A percentile compares a stretch with the other conserved stretches of the same genome.
Conservation (phyloP, 92 coral and sea anemone species). For the Siderastrea siderea region DNA sequence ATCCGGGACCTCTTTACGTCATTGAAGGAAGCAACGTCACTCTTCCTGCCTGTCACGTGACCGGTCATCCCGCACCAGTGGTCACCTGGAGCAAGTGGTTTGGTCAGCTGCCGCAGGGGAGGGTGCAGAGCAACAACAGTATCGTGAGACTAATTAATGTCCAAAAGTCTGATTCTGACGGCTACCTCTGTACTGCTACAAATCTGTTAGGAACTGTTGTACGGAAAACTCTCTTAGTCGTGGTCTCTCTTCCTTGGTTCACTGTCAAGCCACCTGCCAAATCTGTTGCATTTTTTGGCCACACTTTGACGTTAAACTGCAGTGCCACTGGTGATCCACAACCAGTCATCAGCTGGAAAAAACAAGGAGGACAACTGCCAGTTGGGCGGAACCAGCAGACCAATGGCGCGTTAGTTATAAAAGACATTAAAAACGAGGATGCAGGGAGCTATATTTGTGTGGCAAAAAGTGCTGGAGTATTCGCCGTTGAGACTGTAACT, state of each 20-base stretch:
- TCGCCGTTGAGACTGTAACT: neutral
- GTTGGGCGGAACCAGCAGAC: neutral
- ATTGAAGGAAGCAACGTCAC: too few species aligned
- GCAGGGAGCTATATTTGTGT: neutral
- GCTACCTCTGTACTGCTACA: too few species aligned
- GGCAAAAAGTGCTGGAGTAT: neutral
- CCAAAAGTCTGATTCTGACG: too few species aligned
- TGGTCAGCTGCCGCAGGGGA: too few species aligned
- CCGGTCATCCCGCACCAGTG: too few species aligned
- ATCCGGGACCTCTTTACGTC: too few species aligned
- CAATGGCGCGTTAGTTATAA: neutral
- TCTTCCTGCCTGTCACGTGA: too few species aligned
- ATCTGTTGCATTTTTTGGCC: neutral
- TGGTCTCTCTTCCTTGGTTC: neutral
- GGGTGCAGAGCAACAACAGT: too few species aligned
- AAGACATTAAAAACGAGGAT: neutral
- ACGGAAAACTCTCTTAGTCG: too few species aligned
- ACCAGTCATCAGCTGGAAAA: constrained; percentile 14
- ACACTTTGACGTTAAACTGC: neutral
- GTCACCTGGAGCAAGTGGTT: too few species aligned
- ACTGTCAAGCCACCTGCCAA: neutral
- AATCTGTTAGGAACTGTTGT: too few species aligned
- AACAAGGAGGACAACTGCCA: neutral
- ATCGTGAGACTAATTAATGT: too few species aligned
- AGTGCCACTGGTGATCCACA: constrained; percentile 29